A percentile compares a stretch with the other conserved stretches of the same genome.
Evolutionary conservation across 2,888 invertebrate species (phyloP).

Genomic region (Lithophane semibrunnea): DNA sequence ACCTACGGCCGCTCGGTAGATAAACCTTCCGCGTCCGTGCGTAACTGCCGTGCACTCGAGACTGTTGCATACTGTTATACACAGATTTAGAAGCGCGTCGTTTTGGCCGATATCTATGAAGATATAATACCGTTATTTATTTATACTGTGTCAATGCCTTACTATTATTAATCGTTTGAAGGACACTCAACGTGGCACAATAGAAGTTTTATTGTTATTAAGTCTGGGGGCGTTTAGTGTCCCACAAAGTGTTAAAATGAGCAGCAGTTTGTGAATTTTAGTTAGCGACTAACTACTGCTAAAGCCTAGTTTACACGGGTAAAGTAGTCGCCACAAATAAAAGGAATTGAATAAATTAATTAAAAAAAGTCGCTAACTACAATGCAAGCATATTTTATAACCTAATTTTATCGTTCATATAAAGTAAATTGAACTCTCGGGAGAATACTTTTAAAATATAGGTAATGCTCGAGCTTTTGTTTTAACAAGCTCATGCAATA

Average conservation of each 20-base stretch:
- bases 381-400: constrained; percentile 6
- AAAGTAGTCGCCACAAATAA: background rate
- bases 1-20: too few species aligned
- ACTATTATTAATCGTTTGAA: background rate
- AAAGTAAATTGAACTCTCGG: background rate
- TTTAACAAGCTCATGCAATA: constrained; percentile 33
- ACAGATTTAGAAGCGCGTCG: too few species aligned
- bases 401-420: background rate
- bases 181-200: too few species aligned
- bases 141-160: background rate
- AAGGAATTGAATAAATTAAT: background rate
- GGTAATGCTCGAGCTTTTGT: constrained; percentile 30
- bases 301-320: background rate
- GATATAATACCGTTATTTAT: too few species aligned
- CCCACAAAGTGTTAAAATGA: too few species aligned
- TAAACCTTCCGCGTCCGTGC: too few species aligned
- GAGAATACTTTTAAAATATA: background rate
- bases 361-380: background rate
- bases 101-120: too few species aligned
- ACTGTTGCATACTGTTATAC: too few species aligned
- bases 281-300: background rate
- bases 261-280: background rate
- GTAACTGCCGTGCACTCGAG: too few species aligned
- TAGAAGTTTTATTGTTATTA: too few species aligned
- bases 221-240: too few species aligned